A percentile compares a stretch with the other conserved stretches of the same genome.
Conservation (phyloP, 2,797 vertebrate genomes). For the Megaceryle alcyon region DNA sequence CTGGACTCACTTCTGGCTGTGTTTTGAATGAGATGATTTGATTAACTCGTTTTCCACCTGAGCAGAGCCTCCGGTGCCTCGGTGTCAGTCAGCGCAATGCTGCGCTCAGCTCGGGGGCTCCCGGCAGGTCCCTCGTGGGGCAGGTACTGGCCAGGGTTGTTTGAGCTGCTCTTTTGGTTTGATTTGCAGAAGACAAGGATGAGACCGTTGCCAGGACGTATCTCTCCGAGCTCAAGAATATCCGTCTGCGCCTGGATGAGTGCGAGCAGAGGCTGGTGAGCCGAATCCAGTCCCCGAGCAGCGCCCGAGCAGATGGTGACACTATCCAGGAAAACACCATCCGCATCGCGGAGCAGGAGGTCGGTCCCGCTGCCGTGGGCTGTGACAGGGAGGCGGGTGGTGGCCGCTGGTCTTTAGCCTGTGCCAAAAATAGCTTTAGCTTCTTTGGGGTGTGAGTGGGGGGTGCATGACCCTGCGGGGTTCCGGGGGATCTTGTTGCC, state of each 20-base stretch:
- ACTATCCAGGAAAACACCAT: constrained; percentile 78
- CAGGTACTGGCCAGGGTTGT: accelerated
- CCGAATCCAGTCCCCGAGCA: constrained; percentile 81
- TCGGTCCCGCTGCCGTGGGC: constrained; percentile 55
- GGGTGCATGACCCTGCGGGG: neutral
- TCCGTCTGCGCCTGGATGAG: constrained; percentile 86
- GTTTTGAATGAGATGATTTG: neutral
- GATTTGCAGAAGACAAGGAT: constrained; percentile 90
- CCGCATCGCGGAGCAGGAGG: constrained; percentile 91
- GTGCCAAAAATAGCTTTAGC: neutral
- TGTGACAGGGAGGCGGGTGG: neutral
- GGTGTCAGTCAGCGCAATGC: accelerated
- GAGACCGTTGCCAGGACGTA: constrained; percentile 88
- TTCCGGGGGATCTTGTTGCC: neutral
- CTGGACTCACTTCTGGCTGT: neutral
- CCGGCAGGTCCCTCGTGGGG: accelerated
- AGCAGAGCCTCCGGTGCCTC: neutral
- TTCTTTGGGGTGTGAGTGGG: neutral
- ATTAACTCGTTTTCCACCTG: neutral
- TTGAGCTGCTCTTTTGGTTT: neutral
- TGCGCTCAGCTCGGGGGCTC: accelerated
- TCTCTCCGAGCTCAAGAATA: constrained; percentile 90
- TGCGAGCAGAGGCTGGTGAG: constrained; percentile 86
- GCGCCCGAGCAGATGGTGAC: constrained; percentile 70
- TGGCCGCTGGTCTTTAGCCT: neutral